Evolutionary conservation across 2,113 vertebrate species (phyloP), one percentile per base, ranked within the genome.

Genomic region (Puffinus mauretanicus): DNA sequence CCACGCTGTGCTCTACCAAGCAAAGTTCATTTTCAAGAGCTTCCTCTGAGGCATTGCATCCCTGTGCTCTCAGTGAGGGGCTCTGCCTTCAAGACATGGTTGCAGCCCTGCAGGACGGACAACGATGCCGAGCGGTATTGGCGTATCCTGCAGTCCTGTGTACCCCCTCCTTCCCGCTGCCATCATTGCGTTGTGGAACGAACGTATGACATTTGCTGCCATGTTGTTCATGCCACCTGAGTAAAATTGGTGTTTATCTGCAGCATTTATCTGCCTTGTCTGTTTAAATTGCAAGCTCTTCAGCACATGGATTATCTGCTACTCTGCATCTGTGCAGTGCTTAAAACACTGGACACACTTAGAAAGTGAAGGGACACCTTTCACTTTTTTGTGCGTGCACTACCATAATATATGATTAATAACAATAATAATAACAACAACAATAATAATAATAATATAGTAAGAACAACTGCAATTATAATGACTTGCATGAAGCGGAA

Each of bases 121-220:
- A 29, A 1, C 0, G 38, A 54, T 19, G 26, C 17, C 47, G 55
- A 78, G 67, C 42, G 51, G 9, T 25, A 51, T 2, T 54, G 67
- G 30, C 19, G 54, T 44, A 58, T 30, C 36, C n/a, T 22, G 11
- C 29, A 24, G 5, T 27, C 21, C 58, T 44, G 18, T 0, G 0
- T 6, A 10, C 27, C 38, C 29, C 47, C 3, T n/a, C 9, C n/a
- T 29, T 89, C 72, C 18, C 2, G 1, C 32, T 42, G 32, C 13
- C 65, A 27, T 11, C 34, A 2, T 2, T 44, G 11, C 34, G 5
- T 0, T 22, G 20, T 44, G 44, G 22, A 57, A 60, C 44, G 29
- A 57, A 30, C 7, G 5, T 0, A 8, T 0, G n/a, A 30, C 38
- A 4, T 61, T 76, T 64, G 16, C 32, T 60, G 47, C 22, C 52